These are phyloP conservation scores for Calephelis nemesis DNA, from an alignment of 1,140 invertebrate species.

Conservation along the genomic window DNA sequence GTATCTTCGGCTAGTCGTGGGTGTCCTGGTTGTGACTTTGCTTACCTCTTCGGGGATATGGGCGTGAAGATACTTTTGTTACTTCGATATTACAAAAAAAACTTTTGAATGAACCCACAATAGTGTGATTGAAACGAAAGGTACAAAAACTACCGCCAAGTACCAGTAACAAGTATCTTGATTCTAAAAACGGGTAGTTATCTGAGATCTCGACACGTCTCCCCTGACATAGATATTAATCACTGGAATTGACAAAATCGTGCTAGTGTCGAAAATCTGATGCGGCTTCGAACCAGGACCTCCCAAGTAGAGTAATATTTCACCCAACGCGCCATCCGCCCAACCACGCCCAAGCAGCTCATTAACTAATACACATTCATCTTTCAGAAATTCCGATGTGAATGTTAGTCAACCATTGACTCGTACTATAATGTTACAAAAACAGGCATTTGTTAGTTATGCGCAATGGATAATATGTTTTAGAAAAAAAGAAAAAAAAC, in stretches of 20 bases:
- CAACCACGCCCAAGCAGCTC: constrained; percentile 62
- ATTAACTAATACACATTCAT: constrained; percentile 73
- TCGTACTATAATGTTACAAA: constrained; percentile 3
- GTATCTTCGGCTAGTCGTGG: no score
- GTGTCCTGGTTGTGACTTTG: no score
- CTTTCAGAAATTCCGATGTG: constrained; percentile 54
- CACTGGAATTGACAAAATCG: constrained; percentile 71
- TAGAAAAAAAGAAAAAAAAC: no score
- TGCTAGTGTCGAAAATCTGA: constrained; percentile 73
- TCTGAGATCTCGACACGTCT: constrained; percentile 51
- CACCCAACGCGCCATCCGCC: constrained; percentile 58
- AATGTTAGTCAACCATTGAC: constrained; percentile 23
- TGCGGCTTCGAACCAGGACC: constrained; percentile 54
- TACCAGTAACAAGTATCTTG: no score
- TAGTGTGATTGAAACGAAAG: no score
- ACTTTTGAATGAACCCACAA: no score
- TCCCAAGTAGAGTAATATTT: constrained; percentile 72
- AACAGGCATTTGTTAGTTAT: no score
- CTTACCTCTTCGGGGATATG: no score
- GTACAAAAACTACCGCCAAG: no score
- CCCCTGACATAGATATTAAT: constrained; percentile 59
- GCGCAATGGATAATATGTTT: no score
- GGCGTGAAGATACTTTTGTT: no score
- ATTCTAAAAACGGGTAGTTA: constrained; percentile 25
- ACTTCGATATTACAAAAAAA: no score